phyloP scores from a whole-genome alignment of 2,888 invertebrate species.

The Spialia ferax region DNA sequence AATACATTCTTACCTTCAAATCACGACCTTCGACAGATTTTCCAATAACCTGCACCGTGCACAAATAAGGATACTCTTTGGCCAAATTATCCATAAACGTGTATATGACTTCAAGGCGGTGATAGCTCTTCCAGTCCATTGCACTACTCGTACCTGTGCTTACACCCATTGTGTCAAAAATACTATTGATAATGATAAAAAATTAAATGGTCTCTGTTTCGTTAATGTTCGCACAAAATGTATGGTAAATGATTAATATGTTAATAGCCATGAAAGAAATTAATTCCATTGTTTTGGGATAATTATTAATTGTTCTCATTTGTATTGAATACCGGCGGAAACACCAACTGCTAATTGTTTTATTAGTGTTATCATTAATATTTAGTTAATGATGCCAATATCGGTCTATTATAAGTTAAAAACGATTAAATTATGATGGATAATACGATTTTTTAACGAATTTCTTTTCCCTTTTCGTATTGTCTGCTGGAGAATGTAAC shows the following conservation, averaged over 20 bases:
- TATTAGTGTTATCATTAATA: not conserved
- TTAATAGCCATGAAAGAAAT: not conserved
- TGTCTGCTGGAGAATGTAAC: too few relatives aligned
- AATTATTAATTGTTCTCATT: constrained; percentile 3
- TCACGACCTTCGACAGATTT: constrained; percentile 72
- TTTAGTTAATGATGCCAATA: not conserved
- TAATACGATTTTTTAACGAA: too few relatives aligned
- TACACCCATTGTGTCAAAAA: not conserved
- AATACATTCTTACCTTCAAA: constrained; percentile 60
- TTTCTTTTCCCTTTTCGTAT: too few relatives aligned
- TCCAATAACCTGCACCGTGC: constrained; percentile 69
- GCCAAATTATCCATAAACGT: constrained; percentile 67
- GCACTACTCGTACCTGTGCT: constrained; percentile 49
- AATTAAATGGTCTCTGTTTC: not conserved
- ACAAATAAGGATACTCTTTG: constrained; percentile 66
- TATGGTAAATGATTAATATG: not conserved
- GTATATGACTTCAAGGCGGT: constrained; percentile 71
- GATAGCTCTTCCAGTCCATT: constrained; percentile 78
- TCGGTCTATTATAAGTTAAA: not conserved
- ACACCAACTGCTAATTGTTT: constrained; percentile 4
- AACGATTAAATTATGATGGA: not conserved
- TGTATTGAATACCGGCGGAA: not conserved
- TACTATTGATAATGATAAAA: not conserved
- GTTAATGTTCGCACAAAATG: not conserved
- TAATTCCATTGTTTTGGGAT: not conserved